Base-by-base conservation (phyloP, 2,113 vertebrate species). In the Nyctereutes procyonoides region DNA sequence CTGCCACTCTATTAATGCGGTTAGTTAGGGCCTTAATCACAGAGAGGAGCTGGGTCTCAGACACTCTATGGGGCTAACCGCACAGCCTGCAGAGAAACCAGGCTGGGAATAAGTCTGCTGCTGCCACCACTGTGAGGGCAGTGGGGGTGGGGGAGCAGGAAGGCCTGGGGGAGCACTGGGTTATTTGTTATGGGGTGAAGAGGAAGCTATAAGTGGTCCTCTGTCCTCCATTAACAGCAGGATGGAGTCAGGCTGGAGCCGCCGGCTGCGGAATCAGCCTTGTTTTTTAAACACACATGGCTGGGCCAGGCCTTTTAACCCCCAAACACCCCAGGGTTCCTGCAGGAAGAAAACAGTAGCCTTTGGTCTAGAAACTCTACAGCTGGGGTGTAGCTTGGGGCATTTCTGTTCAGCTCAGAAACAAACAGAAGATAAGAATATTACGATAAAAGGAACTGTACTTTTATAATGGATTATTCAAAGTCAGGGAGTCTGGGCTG, bases 151-250 rank as follows among this genome's bases (percentile, higher is more conserved):
- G 98, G 98, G 98, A 74, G 94, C 99, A 99, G 99, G 99, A 99
- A 99, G 97, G 98, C 98, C 98, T 97, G 95, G 98, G 98, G 99
- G 99, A 98, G 97, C 81, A 96, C 97, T 73, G 95, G 94, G 86
- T 97, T 99, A 98, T 99, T 98, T 99, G 99, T 99, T 99, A 99
- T 98, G 98, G 98, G 98, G 98, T 97, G 97, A 98, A 98, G 98
- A 99, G 98, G 99, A 99, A 99, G 98, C 97, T 96, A 93, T 98
- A 98, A 98, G 99, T 97, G 97, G 96, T 98, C 98, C 98, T 99
- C 98, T 98, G 96, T 99, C 98, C 99, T 98, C 97, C 97, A 96
- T 98, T 98, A 98, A 98, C 99, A 99, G 98, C 98, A 98, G 98
- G 98, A 99, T 98, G 98, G 98, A 99, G 99, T 98, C 99, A 98